Evolutionary conservation across 2,888 invertebrate species (phyloP).

Genomic region (Agriopis aurantiaria): DNA sequence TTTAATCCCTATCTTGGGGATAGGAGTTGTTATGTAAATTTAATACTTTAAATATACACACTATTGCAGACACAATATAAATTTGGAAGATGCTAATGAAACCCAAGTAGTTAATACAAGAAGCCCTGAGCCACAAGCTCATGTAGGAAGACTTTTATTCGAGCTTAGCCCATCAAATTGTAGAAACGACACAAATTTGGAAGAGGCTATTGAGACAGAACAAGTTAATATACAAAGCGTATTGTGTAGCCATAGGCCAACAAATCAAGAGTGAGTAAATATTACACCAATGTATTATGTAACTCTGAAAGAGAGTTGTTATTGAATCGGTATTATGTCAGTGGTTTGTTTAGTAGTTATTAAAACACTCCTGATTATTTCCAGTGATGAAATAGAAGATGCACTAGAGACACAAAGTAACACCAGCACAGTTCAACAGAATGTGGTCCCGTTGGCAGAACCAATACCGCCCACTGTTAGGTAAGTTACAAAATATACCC

Average conservation of each 20-base stretch:
- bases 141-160: background rate
- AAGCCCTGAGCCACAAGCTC: background rate
- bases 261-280: background rate
- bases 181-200: background rate
- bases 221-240: background rate
- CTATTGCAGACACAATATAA: constrained; percentile 9
- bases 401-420: constrained; percentile 14
- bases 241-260: background rate
- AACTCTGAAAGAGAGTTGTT: no score
- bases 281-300: background rate
- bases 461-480: constrained; percentile 22
- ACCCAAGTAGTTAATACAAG: background rate
- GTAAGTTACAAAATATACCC: constrained; percentile 15
- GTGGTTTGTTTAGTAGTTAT: background rate
- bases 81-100: background rate
- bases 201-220: background rate
- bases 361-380: background rate
- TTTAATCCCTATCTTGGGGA: no score
- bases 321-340: background rate
- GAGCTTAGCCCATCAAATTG: constrained; percentile 1
- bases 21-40: background rate
- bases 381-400: constrained; percentile 15
- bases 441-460: constrained; percentile 7
- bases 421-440: background rate
- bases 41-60: background rate